Base-by-base conservation (phyloP, 2,113 vertebrate genomes). In the Mormyrus lacerda region DNA sequence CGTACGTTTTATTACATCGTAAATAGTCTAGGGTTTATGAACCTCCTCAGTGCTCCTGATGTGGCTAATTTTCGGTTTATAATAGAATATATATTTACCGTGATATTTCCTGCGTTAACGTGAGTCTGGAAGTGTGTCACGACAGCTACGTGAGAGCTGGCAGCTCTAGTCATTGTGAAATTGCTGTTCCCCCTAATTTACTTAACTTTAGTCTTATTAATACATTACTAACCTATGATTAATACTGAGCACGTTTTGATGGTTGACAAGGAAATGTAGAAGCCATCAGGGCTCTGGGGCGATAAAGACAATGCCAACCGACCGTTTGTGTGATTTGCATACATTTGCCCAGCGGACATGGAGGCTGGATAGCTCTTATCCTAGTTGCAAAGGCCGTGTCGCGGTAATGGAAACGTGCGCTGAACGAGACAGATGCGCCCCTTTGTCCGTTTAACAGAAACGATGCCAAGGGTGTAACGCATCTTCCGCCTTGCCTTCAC, bases 381-480 rank as follows among this genome's bases (percentile, higher is more conserved):
- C 92, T 90, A 92, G 93, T 93, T 92, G 92, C 92, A 93, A 93
- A 93, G n/a, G 84, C 48, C 84, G 93, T 92, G 91, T 92, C 91
- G 91, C 85, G 27, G 83, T 31, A 35, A 85, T 91, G 90, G 58
- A 92, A 92, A 92, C 92, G 90, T 84, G 88, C 91, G 94, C 93
- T 94, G 93, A 92, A 92, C 91, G 82, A 91, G 93, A 94, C 95
- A 95, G 94, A 94, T 95, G 94, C 91, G 91, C 88, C 90, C 92
- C 93, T 94, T 94, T 93, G 93, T 93, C 88, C 88, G 91, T n/a
- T 91, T 91, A 95, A 94, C 92, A 92, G 93, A 93, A 92, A 93
- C 94, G 55, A 91, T 93, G 90, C 93, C 91, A 31, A 65, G 61
- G n/a, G n/a, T 31, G 61, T 11, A 27, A 69, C 61, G 61, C 27